Evolutionary conservation across 1,140 invertebrate genomes (phyloP).

Genomic region (Bombus polaris): DNA sequence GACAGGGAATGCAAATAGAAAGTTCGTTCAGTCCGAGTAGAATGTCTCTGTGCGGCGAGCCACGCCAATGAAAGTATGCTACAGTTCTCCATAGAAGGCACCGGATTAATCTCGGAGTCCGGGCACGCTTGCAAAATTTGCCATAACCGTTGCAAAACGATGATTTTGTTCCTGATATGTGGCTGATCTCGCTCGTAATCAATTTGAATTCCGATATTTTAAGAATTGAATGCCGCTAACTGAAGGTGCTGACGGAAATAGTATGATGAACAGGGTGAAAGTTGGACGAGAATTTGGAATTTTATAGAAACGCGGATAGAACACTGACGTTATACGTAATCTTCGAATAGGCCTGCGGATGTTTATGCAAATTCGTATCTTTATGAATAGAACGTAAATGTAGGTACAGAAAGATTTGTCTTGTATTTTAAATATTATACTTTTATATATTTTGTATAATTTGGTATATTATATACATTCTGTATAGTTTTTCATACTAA

Average conservation of each 20-base stretch:
- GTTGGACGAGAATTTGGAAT: not conserved
- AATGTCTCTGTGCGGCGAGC: slow-evolving; percentile 59
- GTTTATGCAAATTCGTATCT: not conserved
- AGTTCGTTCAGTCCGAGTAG: slow-evolving; percentile 55
- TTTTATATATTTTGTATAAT: not conserved
- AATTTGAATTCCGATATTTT: not conserved
- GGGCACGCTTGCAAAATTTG: slow-evolving; percentile 60
- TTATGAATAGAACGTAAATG: not conserved
- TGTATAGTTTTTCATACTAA: too few species aligned
- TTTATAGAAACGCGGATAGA: not conserved
- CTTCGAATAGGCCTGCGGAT: not conserved
- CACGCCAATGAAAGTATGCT: slow-evolving; percentile 66
- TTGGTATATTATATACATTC: too few species aligned
- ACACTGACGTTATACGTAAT: not conserved
- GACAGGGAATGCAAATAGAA: slow-evolving; percentile 71
- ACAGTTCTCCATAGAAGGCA: slow-evolving; percentile 33
- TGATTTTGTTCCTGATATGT: slow-evolving; percentile 34
- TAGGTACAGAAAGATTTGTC: not conserved
- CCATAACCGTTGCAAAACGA: slow-evolving; percentile 43
- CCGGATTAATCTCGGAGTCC: slow-evolving; percentile 27
- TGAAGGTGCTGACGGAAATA: not conserved
- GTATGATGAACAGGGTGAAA: not conserved
- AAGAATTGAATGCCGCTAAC: not conserved
- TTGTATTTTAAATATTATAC: not conserved
- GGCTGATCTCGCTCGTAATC: too few species aligned